These are phyloP conservation scores for Squalus acanthias DNA, from an alignment of 2,797 vertebrate species.

Conservation along the genomic window DNA sequence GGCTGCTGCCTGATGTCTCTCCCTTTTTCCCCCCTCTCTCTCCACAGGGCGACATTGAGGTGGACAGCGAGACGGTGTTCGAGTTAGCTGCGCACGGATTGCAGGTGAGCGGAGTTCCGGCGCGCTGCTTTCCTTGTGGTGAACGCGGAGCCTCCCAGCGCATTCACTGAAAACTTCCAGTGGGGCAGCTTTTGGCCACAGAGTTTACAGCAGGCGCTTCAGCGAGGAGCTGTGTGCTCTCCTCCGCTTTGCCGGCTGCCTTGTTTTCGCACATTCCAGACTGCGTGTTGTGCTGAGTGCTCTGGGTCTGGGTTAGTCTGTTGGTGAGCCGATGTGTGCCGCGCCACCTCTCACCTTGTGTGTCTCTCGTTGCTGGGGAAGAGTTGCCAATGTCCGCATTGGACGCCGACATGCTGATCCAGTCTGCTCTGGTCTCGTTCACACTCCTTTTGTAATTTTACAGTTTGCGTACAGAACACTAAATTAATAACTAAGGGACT, in stretches of 20 bases:
- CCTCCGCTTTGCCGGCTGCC: neutral
- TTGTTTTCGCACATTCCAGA: neutral
- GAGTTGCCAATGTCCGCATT: neutral
- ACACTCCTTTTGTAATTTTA: neutral
- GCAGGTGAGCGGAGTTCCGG: constrained; percentile 72
- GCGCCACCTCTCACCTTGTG: neutral
- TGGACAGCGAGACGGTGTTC: constrained; percentile 83
- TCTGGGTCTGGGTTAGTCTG: neutral
- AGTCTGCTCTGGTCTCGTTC: neutral
- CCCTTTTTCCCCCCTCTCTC: neutral
- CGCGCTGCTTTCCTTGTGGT: neutral
- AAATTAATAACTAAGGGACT: neutral
- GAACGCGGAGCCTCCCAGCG: neutral
- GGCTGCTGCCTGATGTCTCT: neutral
- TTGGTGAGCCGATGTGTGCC: neutral
- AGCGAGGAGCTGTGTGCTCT: neutral
- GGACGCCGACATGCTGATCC: neutral
- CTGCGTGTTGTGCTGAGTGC: neutral
- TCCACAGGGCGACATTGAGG: constrained; percentile 78
- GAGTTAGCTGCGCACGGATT: constrained; percentile 84
- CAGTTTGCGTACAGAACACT: neutral
- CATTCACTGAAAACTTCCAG: no score
- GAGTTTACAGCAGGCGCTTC: no score
- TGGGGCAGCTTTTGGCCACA: no score
- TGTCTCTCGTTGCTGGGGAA: neutral